Evolutionary conservation across 2,888 invertebrate genomes (phyloP), one percentile per base, ranked within the genome.

Genomic region (Eretmocerus hayati): DNA sequence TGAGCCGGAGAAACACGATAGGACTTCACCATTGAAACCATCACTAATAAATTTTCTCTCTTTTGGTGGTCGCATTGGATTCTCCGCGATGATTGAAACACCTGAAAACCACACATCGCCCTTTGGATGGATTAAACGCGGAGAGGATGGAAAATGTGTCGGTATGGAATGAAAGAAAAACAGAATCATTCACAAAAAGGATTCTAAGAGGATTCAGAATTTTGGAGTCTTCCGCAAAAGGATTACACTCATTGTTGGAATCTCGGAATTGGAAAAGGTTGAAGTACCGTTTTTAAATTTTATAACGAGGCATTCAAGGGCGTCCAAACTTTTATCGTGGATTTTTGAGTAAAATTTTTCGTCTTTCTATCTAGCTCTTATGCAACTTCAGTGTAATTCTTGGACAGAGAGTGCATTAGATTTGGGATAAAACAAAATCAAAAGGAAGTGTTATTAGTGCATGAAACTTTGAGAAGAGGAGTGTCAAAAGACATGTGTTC

Each of bases 41-140:
- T 57, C 57, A 71, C 71, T 71, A 71, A 71, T 71, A 69, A 69
- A 68, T 71, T 71, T 71, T 41, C 71, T 71, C 71, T 69, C 69
- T 71, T 71, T 71, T 71, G 71, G 71, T 70, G 71, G 70, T 71
- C 67, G 71, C 69, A 71, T 69, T 68, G 71, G 71, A 71, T 71
- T 71, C 63, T 71, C 68, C 71, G 65, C 70, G 69, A 71, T 71
- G 70, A 71, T 69, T 70, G 69, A 71, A 70, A 71, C 67, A 68
- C 70, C 70, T 71, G 68, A 71, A 69, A 69, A 65, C 70, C 62
- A 66, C 69, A 69, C 69, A 49, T 40, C 46, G 52, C 47, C 46
- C 54, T 67, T 67, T 63, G 63, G 64, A 65, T 58, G 61, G 62
- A 62, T 58, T 57, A 58, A 57, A 56, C 61, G 62, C 59, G 63